These are phyloP conservation scores for Macroramphosus scolopax DNA, from an alignment of 2,797 vertebrate species.

Conservation along the genomic window DNA sequence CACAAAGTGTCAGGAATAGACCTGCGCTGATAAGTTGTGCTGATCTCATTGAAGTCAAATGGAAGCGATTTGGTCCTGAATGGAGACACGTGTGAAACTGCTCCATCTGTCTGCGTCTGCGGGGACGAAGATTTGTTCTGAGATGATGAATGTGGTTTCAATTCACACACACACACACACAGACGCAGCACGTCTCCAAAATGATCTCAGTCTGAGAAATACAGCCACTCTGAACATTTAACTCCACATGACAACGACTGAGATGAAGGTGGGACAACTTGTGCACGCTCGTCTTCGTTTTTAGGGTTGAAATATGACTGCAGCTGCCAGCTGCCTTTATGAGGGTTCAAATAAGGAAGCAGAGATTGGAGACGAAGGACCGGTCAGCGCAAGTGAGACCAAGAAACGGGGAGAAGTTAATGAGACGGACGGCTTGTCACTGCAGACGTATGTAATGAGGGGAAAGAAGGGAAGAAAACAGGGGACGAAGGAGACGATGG, in stretches of 20 bases:
- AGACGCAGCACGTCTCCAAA: slow-evolving; percentile 1
- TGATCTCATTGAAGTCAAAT: slow-evolving; percentile 5
- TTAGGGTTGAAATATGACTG: no score
- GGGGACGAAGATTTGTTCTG: slow-evolving; percentile 10
- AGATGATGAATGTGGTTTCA: slow-evolving; percentile 9
- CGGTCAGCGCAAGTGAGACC: no score
- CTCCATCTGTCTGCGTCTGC: slow-evolving; percentile 12
- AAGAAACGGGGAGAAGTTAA: no score
- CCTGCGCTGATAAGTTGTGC: background rate
- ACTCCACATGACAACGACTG: background rate
- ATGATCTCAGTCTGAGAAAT: slow-evolving; percentile 7
- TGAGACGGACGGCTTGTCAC: no score
- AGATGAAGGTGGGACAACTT: background rate
- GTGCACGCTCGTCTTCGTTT: background rate
- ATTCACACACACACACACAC: slow-evolving; percentile 5
- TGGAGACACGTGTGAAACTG: slow-evolving; percentile 1
- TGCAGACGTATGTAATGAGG: background rate
- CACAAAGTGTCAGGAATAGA: background rate
- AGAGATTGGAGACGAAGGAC: no score
- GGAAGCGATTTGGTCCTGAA: background rate
- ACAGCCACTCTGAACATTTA: background rate
- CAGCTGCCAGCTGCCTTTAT: no score
- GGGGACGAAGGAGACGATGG: slow-evolving; percentile 9
- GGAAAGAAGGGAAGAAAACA: background rate
- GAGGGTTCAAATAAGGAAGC: no score